phyloP scores from a whole-genome alignment of 1,140 invertebrate genomes.

The Oscheius sp. region DNA sequence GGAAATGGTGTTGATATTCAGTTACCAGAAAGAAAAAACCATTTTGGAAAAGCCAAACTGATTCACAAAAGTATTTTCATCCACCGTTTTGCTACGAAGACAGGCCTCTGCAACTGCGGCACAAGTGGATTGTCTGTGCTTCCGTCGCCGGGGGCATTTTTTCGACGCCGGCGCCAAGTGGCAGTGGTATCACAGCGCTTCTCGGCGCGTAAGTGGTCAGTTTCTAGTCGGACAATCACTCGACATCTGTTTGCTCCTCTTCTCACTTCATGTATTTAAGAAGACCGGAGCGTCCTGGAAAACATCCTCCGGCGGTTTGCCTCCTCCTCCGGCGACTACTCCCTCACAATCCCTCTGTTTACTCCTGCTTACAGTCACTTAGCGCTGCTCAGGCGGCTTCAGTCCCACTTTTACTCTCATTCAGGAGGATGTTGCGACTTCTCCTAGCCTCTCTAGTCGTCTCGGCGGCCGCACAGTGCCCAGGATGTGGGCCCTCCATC shows the following conservation, averaged over 20 bases:
- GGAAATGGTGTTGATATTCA: no score
- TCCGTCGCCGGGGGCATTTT: neutral
- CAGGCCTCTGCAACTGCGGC: no score
- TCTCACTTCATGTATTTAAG: conserved; percentile 2
- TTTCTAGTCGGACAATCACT: conserved; percentile 13
- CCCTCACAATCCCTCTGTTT: neutral
- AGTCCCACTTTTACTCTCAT: no score
- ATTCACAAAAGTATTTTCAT: no score
- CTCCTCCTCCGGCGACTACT: neutral
- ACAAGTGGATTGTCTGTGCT: neutral
- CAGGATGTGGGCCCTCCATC: neutral
- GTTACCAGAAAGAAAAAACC: no score
- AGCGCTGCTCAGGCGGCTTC: neutral
- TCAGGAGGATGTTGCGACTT: neutral
- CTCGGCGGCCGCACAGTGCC: neutral
- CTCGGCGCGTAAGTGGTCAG: neutral
- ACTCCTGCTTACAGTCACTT: neutral
- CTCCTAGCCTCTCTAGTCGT: neutral
- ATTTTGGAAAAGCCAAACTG: no score
- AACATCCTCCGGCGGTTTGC: neutral
- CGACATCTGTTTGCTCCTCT: neutral
- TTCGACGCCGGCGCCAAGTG: neutral
- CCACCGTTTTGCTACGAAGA: no score
- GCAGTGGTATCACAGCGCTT: neutral
- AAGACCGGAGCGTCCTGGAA: neutral